A percentile compares a stretch with the other conserved stretches of the same genome.
These are phyloP conservation scores for Stenodera caucasica DNA, from an alignment of 2,888 invertebrate species.

Conservation along the genomic window DNA sequence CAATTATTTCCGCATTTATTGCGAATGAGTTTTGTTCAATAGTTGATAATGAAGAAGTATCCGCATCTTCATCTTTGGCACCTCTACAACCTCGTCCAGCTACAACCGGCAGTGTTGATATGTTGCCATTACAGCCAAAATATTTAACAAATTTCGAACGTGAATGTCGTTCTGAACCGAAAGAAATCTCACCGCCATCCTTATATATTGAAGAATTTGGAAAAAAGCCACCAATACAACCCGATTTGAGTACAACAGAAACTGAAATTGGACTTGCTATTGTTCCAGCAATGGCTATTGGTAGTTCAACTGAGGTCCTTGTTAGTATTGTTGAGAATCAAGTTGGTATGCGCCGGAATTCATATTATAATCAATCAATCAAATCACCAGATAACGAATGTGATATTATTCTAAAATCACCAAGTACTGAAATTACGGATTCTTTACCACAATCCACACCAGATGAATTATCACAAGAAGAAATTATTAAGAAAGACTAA, in stretches of 20 bases:
- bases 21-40: background rate
- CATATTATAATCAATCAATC: slow-evolving; percentile 29
- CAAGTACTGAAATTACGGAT: slow-evolving; percentile 50
- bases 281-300: slow-evolving; percentile 51
- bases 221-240: slow-evolving; percentile 20
- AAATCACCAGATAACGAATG: slow-evolving; percentile 43
- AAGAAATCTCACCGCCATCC: slow-evolving; percentile 44
- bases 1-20: no score
- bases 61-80: slow-evolving; percentile 59
- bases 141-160: slow-evolving; percentile 64
- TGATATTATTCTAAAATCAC: slow-evolving; percentile 43
- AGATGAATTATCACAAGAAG: slow-evolving; percentile 8
- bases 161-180: slow-evolving; percentile 58
- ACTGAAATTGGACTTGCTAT: slow-evolving; percentile 43
- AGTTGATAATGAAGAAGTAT: slow-evolving; percentile 57
- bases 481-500: no score
- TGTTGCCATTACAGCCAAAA: slow-evolving; percentile 74
- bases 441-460: slow-evolving; percentile 33
- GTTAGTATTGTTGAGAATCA: slow-evolving; percentile 52
- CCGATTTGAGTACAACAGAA: slow-evolving; percentile 34
- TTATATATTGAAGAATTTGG: slow-evolving; percentile 53
- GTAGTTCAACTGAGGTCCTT: slow-evolving; percentile 50
- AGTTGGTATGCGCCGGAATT: slow-evolving; percentile 43
- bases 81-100: slow-evolving; percentile 71
- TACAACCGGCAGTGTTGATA: slow-evolving; percentile 67